Evolutionary conservation across 2,797 vertebrate genomes (phyloP), one percentile per base, ranked within the genome.

Genomic region (Microctenopoma stevenorrisi): DNA sequence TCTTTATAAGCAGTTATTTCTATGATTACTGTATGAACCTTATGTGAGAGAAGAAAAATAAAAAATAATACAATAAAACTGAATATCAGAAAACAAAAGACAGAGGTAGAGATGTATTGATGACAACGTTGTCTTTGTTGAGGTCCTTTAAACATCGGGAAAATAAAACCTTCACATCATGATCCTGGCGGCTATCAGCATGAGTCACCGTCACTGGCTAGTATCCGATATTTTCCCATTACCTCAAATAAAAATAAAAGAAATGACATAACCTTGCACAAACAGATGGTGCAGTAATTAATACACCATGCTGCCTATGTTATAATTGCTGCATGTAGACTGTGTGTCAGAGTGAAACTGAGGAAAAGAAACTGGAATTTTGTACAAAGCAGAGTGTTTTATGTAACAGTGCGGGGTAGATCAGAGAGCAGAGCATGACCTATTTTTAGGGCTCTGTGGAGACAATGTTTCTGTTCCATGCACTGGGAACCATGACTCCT

Each of bases 351-450:
- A 66, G 55, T n/a, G 25, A 71, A 50, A 68, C 58, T 46, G 76
- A 80, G 65, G 43, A 14, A 67, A 52, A 77, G 71, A 83, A 75
- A 76, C 64, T 26, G 63, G 62, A 64, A 83, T 80, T 88, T 73
- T 65, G 71, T 85, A 80, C 79, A 86, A 86, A 85, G 79, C 83
- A 15, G 76, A 84, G 78, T 82, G 68, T 87, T 88, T 92, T 91
- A 92, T 87, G 85, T 89, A 90, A 89, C 86, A 75, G 79, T 78
- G 81, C 43, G 47, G 86, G 87, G 81, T 72, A 86, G 85, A 90
- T 90, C 91, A 91, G 86, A 92, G 87, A 91, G 84, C 84, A 83
- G 88, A 87, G 87, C 86, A 61, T 93, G 91, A 90, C 90, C 90
- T 90, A 92, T 90, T 92, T 92, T 84, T 74, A 62, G 78, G 84